These are phyloP conservation scores for Lycodopsis pacificus DNA, from an alignment of 2,797 vertebrate species.

Conservation along the genomic window DNA sequence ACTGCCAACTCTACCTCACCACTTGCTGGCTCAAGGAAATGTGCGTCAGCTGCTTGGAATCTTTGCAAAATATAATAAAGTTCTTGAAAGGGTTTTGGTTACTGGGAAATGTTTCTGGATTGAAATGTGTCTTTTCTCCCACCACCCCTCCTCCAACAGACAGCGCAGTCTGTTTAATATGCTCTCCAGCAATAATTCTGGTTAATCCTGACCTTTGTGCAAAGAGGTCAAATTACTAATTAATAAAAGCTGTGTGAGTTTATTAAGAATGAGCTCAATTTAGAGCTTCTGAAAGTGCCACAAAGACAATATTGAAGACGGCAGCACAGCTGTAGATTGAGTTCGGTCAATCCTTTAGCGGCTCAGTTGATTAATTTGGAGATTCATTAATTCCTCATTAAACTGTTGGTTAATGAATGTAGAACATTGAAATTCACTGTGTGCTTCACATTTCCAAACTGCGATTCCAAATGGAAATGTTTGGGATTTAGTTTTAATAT, in stretches of 20 bases:
- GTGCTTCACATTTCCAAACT: conserved; percentile 21
- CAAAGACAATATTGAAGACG: conserved; percentile 49
- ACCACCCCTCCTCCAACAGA: not conserved
- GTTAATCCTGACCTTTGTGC: conserved; percentile 51
- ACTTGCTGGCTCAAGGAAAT: not conserved
- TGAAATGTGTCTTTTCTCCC: conserved; percentile 1
- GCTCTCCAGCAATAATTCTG: conserved; percentile 41
- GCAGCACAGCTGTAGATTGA: conserved; percentile 30
- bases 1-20: not conserved
- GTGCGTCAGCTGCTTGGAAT: not conserved
- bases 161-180: conserved; percentile 23
- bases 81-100: not conserved
- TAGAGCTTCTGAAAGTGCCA: conserved; percentile 34
- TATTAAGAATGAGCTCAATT: conserved; percentile 59
- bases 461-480: conserved; percentile 28
- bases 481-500: conserved; percentile 38
- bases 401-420: conserved; percentile 53
- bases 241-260: conserved; percentile 51
- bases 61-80: not conserved
- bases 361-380: conserved; percentile 63
- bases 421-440: conserved; percentile 19
- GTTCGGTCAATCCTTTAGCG: conserved; percentile 53
- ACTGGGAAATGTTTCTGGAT: not conserved
- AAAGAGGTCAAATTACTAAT: conserved; percentile 61
- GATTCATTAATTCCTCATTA: conserved; percentile 64